Evolutionary conservation across 2,113 vertebrate species (phyloP).

Genomic region (Sus scrofa): DNA sequence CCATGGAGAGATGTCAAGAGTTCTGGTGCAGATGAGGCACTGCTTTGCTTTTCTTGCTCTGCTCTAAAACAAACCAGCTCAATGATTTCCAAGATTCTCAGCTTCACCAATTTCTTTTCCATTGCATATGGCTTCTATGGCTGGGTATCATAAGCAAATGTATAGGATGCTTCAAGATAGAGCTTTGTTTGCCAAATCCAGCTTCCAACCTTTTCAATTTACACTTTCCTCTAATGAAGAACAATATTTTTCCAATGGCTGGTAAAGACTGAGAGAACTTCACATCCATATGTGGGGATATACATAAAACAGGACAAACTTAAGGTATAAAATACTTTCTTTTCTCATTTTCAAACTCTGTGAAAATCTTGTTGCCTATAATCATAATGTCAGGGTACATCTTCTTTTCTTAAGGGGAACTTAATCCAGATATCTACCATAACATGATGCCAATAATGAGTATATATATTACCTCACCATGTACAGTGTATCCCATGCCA

Average conservation of each 20-base stretch:
- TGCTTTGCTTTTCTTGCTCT: neutral
- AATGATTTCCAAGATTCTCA: neutral
- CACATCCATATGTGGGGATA: neutral
- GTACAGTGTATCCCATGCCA: neutral
- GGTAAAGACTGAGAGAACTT: neutral
- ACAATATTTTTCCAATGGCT: neutral
- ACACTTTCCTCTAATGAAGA: neutral
- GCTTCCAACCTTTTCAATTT: neutral
- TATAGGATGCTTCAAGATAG: neutral
- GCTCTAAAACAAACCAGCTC: slow-evolving; percentile 13
- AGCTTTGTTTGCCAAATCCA: neutral
- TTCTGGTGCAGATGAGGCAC: neutral
- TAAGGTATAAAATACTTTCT: neutral
- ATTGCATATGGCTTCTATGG: neutral
- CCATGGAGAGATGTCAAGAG: neutral
- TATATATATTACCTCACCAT: neutral
- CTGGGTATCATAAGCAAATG: neutral
- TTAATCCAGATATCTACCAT: neutral
- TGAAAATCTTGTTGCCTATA: neutral
- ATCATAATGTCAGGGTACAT: neutral
- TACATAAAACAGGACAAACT: slow-evolving; percentile 12
- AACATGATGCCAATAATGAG: neutral
- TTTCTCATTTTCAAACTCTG: neutral
- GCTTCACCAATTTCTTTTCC: neutral
- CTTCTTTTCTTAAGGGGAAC: slow-evolving; percentile 36